phyloP scores from a whole-genome alignment of 1,140 invertebrate genomes.

The Megathymus violae region DNA sequence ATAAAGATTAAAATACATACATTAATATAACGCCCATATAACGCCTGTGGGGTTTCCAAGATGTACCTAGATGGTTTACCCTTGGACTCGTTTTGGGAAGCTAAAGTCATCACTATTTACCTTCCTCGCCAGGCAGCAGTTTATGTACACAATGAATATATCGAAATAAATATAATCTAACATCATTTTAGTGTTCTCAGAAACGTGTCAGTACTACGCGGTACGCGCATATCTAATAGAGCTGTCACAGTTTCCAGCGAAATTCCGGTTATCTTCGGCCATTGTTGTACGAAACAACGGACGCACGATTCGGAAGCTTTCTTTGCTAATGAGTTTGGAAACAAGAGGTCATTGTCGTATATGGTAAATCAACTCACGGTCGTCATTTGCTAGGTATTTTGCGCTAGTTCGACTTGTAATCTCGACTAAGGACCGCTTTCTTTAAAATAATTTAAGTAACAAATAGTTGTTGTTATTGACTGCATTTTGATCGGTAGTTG shows the following conservation, averaged over 20 bases:
- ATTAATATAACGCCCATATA: too few species aligned
- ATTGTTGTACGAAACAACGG: slow-evolving; percentile 30
- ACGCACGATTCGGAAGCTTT: slow-evolving; percentile 20
- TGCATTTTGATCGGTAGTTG: too few species aligned
- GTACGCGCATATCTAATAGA: slow-evolving; percentile 23
- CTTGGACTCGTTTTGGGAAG: too few species aligned
- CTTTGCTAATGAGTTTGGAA: slow-evolving; percentile 27
- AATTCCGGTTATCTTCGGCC: slow-evolving; percentile 26
- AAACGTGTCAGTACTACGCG: slow-evolving; percentile 16
- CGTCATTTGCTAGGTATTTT: slow-evolving; percentile 3
- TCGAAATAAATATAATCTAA: too few species aligned
- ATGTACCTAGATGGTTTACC: too few species aligned
- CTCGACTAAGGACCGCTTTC: not conserved
- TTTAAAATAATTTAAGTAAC: not conserved
- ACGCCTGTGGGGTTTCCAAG: too few species aligned
- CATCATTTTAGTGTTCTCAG: slow-evolving; percentile 5
- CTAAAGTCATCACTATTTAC: too few species aligned
- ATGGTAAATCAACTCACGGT: slow-evolving; percentile 19
- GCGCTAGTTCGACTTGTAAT: slow-evolving; percentile 8
- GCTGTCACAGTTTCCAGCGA: slow-evolving; percentile 39
- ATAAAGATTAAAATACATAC: too few species aligned
- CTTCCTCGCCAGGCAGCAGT: too few species aligned
- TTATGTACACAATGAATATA: too few species aligned
- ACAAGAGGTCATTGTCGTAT: slow-evolving; percentile 24
- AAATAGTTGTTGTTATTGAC: too few species aligned